A percentile compares a stretch with the other conserved stretches of the same genome.
Evolutionary conservation across 2,113 vertebrate species (phyloP).

Genomic region (Hypomesus transpacificus): DNA sequence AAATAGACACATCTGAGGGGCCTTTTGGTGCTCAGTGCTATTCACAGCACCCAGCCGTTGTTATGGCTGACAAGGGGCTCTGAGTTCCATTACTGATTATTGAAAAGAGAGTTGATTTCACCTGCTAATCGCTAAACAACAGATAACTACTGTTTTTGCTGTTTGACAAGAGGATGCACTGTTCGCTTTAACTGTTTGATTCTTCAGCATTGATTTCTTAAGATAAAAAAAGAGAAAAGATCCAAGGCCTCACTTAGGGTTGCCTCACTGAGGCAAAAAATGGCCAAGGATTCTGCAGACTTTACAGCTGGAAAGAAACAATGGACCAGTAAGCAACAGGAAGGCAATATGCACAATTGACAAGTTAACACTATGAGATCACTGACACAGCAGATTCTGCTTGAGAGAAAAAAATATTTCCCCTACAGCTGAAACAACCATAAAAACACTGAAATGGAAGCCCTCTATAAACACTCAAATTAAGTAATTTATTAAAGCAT

Average conservation of each 20-base stretch:
- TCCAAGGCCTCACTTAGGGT: constrained; percentile 32
- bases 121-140: constrained; percentile 30
- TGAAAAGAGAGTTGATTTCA: not conserved
- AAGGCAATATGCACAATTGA: constrained; percentile 25
- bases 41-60: constrained; percentile 25
- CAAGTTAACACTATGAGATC: constrained; percentile 46
- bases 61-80: constrained; percentile 39
- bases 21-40: constrained; percentile 27
- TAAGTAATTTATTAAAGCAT: not conserved
- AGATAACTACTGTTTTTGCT: constrained; percentile 36
- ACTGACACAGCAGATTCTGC: constrained; percentile 35
- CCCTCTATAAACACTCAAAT: not conserved
- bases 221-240: constrained; percentile 11
- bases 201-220: constrained; percentile 20
- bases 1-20: constrained; percentile 15
- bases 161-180: constrained; percentile 6
- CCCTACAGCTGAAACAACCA: not conserved
- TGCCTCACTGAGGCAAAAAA: constrained; percentile 30
- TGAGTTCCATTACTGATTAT: constrained; percentile 33
- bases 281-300: constrained; percentile 36
- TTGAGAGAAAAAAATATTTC: constrained; percentile 14
- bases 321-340: constrained; percentile 34
- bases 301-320: constrained; percentile 37
- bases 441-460: not conserved
- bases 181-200: constrained; percentile 12